Conservation (phyloP, 2,888 invertebrate genomes). For the Cryptus viduatorius region DNA sequence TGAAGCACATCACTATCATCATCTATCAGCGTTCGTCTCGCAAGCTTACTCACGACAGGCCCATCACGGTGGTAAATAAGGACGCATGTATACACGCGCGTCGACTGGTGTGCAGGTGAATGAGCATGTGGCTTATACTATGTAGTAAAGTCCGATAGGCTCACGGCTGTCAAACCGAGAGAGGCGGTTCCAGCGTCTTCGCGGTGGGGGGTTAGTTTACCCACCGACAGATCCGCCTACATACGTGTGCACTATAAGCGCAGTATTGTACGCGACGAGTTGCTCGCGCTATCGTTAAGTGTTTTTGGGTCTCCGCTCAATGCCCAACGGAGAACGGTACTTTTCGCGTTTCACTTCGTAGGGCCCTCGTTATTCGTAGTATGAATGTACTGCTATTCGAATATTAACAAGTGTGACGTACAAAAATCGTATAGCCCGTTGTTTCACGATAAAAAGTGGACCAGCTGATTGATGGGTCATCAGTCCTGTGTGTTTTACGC, state of each 20-base stretch:
- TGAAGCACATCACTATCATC: neutral
- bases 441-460: slow-evolving; percentile 49
- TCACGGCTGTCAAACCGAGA: slow-evolving; percentile 57
- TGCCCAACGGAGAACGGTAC: slow-evolving; percentile 63
- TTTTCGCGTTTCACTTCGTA: slow-evolving; percentile 18
- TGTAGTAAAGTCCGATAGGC: slow-evolving; percentile 8
- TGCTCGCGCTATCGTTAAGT: slow-evolving; percentile 37
- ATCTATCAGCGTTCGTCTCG: neutral
- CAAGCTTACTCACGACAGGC: neutral
- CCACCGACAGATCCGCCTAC: slow-evolving; percentile 13
- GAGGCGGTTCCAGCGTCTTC: slow-evolving; percentile 50
- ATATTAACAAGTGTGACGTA: slow-evolving; percentile 33
- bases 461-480: slow-evolving; percentile 59
- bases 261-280: neutral
- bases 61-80: neutral
- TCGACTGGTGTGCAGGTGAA: neutral
- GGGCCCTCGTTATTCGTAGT: neutral
- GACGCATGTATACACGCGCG: neutral
- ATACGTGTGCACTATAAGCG: slow-evolving; percentile 14
- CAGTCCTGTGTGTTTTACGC: slow-evolving; percentile 26
- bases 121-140: slow-evolving; percentile 7
- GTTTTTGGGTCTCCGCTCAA: slow-evolving; percentile 56
- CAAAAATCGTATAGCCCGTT: slow-evolving; percentile 36
- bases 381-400: neutral
- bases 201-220: neutral